These are phyloP conservation scores for Orchestes rusci DNA, from an alignment of 2,888 invertebrate genomes.

Conservation along the genomic window DNA sequence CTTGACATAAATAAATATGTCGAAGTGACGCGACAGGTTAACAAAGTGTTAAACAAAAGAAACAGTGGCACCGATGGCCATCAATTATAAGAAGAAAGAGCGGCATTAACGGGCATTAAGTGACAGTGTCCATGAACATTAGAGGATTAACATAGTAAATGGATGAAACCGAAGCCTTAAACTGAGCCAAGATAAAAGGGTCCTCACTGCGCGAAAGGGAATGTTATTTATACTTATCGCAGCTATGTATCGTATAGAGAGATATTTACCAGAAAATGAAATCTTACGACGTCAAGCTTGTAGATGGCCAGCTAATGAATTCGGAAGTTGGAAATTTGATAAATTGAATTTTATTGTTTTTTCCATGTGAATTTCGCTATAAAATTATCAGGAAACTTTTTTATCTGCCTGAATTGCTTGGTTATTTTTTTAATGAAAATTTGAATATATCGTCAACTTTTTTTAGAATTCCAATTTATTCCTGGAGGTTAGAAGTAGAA, in stretches of 20 bases:
- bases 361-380: no score
- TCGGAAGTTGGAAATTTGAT: no score
- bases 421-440: no score
- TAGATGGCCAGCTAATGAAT: no score
- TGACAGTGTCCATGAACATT: slow-evolving; percentile 42
- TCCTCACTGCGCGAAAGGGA: slow-evolving; percentile 35
- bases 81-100: slow-evolving; percentile 35
- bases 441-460: no score
- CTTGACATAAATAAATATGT: not conserved
- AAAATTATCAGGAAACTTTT: no score
- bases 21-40: slow-evolving; percentile 4
- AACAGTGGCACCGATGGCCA: slow-evolving; percentile 28
- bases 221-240: slow-evolving; percentile 43
- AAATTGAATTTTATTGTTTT: no score
- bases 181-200: slow-evolving; percentile 38
- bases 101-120: slow-evolving; percentile 39
- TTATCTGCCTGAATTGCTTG: no score
- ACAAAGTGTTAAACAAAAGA: slow-evolving; percentile 19
- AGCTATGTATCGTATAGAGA: slow-evolving; percentile 39
- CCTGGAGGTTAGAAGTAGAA: no score
- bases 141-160: slow-evolving; percentile 43
- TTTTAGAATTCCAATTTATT: no score
- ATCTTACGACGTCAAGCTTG: slow-evolving; percentile 31
- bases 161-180: slow-evolving; percentile 39
- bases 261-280: slow-evolving; percentile 37